Percentiles rank a stretch among this genome's conserved stretches.
Conservation (phyloP, 2,888 invertebrate species). For the Nasonovia ribisnigri region DNA sequence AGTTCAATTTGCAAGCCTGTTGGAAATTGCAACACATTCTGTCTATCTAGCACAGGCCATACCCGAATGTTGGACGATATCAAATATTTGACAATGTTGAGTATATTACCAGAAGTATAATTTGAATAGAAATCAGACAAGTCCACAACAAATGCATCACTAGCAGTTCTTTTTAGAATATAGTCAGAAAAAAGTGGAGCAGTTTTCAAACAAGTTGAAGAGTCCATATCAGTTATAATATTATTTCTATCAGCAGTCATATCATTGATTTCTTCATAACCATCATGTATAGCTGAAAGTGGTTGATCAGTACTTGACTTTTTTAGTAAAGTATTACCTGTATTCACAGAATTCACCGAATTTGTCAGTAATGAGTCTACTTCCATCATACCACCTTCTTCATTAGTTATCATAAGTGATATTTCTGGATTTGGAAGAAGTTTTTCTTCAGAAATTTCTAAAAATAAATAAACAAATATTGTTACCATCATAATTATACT, state of each 20-base stretch:
- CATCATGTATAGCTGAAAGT: not conserved
- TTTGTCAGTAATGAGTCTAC: slow-evolving; percentile 48
- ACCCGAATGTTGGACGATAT: slow-evolving; percentile 72
- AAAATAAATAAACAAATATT: not conserved
- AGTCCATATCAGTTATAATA: slow-evolving; percentile 44
- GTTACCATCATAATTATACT: not conserved
- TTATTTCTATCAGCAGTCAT: slow-evolving; percentile 2
- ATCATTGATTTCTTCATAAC: slow-evolving; percentile 38
- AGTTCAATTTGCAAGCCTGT: slow-evolving; percentile 89
- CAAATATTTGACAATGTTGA: slow-evolving; percentile 78
- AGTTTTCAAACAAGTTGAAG: slow-evolving; percentile 51
- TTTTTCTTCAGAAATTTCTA: slow-evolving; percentile 27
- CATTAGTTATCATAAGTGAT: slow-evolving; percentile 55
- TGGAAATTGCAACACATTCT: slow-evolving; percentile 77
- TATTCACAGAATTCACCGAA: not conserved
- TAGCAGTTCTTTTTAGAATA: slow-evolving; percentile 61
- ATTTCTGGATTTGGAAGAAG: slow-evolving; percentile 44
- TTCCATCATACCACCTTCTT: slow-evolving; percentile 62
- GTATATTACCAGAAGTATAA: slow-evolving; percentile 82
- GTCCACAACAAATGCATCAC: slow-evolving; percentile 76
- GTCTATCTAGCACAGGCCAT: slow-evolving; percentile 74
- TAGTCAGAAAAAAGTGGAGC: slow-evolving; percentile 61
- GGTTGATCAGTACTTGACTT: slow-evolving; percentile 8
- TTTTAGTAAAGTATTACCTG: not conserved
- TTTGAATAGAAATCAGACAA: slow-evolving; percentile 85